Evolutionary conservation across 2,888 invertebrate species (phyloP), one percentile per base, ranked within the genome.

Genomic region (Antheraea yamamai): DNA sequence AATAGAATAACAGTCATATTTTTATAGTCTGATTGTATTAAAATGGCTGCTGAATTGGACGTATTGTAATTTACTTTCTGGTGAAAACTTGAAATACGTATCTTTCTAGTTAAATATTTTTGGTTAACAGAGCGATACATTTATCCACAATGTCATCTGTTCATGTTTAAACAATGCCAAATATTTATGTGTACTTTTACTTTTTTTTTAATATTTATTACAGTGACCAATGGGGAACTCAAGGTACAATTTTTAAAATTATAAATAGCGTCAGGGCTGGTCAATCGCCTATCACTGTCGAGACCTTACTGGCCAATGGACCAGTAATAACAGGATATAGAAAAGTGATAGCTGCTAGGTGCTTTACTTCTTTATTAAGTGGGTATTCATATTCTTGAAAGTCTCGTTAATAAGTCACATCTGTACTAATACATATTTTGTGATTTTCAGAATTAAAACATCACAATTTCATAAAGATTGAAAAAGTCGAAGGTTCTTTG

Each of bases 181-280:
- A 39, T 39, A 30, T 39, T 39, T 7, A 39, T 39, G 7, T 20
- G 20, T 55, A 20, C 0, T n/a, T 58, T n/a, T n/a, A 4, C 12
- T 14, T 66, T 35, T n/a, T 51, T 30, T 14, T 23, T 14, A n/a
- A 12, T 20, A 47, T 73, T 73, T 12, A 80, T 81, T 10, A 12
- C 83, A 94, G 94, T 2, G 87, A 90, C 23, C 85, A 94, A 71
- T 94, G 94, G 94, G 93, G 93, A 61, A 88, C 90, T 0, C 89
- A 89, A 77, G 92, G 91, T 6, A 91, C 93, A 0, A 92, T 94
- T 92, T 61, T 86, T 2, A 93, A 92, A 82, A 89, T 94, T 2
- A 74, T 90, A 47, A 74, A 77, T 2, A 76, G 76, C 20, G 76
- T 89, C 0, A 81, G 79, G 74, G 66, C 74, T 0, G 81, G 81